Percentiles rank a stretch among this genome's conserved stretches.
Evolutionary conservation across 2,113 vertebrate genomes (phyloP).

Genomic region (Pelusios castaneus): DNA sequence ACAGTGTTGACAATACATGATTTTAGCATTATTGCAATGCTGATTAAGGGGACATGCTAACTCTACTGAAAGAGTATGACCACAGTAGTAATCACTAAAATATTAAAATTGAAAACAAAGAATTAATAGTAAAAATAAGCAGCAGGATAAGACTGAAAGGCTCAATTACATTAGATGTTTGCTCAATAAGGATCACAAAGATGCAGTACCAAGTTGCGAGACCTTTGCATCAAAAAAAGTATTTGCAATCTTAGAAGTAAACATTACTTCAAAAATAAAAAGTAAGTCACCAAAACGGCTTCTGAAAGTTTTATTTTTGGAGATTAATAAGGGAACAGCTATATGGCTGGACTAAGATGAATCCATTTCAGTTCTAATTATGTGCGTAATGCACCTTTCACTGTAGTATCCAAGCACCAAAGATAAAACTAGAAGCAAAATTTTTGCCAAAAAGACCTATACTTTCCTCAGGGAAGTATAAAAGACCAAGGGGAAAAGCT

Average conservation of each 20-base stretch:
- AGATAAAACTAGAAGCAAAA: background rate
- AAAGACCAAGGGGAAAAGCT: accelerated
- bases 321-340: background rate
- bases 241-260: background rate
- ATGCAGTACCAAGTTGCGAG: background rate
- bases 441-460: background rate
- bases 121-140: background rate
- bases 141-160: background rate
- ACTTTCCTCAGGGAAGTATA: background rate
- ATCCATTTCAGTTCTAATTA: background rate
- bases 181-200: background rate
- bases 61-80: background rate
- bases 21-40: background rate
- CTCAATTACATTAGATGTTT: background rate
- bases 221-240: background rate
- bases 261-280: background rate
- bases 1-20: background rate
- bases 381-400: background rate
- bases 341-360: background rate
- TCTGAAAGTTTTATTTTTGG: background rate
- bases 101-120: background rate
- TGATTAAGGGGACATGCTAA: background rate
- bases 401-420: background rate
- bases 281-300: background rate
- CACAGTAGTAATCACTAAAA: background rate